Conservation (phyloP, 2,113 vertebrate species). For the Myrmecobius fasciatus region DNA sequence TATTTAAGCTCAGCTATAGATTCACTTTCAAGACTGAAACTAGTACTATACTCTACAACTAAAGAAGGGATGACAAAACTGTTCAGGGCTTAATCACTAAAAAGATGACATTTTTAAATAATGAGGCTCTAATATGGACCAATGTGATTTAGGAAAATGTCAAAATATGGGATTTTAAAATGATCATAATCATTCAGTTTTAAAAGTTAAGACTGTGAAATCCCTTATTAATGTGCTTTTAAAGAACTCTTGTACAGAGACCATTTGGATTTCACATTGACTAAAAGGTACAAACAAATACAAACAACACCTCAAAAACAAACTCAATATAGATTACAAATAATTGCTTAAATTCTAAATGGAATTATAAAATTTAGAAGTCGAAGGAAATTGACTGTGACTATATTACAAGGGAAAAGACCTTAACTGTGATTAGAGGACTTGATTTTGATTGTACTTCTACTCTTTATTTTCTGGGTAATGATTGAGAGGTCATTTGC, state of each 20-base stretch:
- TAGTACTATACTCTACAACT: neutral
- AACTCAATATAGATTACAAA: neutral
- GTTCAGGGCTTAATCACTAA: neutral
- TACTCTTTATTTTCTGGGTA: neutral
- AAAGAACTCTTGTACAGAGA: neutral
- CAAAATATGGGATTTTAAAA: neutral
- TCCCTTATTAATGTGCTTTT: neutral
- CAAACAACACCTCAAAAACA: neutral
- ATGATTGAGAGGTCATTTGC: neutral
- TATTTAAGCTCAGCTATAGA: neutral
- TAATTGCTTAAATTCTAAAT: neutral
- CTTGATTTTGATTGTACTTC: neutral
- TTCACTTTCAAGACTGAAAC: neutral
- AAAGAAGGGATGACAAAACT: neutral
- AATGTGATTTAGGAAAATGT: neutral
- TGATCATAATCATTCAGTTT: neutral
- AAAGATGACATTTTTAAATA: neutral
- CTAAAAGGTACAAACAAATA: neutral
- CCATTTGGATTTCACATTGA: neutral
- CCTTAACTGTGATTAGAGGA: neutral
- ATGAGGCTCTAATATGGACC: neutral
- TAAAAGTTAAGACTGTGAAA: neutral
- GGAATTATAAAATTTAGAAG: neutral
- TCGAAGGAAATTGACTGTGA: neutral
- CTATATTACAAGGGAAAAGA: neutral